Percentiles rank a stretch among this genome's conserved stretches.
These are phyloP conservation scores for Noctua janthina DNA, from an alignment of 2,888 invertebrate genomes.

Conservation along the genomic window DNA sequence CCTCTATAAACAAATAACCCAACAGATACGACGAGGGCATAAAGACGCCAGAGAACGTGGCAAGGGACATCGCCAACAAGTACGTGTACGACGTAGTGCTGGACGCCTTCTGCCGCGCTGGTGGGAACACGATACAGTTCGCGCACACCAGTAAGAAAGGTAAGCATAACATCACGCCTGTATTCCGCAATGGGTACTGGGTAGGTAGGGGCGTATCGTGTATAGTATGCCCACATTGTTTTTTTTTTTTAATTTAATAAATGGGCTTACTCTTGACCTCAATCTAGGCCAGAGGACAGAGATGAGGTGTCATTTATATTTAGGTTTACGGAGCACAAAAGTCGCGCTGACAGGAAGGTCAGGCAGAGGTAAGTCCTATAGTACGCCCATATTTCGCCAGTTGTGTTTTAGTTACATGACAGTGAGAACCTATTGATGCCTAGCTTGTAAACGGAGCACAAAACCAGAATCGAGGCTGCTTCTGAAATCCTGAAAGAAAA, in stretches of 20 bases:
- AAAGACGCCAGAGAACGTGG: slow-evolving; percentile 98
- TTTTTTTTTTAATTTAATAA: too few species aligned
- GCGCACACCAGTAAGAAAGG: slow-evolving; percentile 96
- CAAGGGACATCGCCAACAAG: slow-evolving; percentile 96
- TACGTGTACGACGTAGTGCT: slow-evolving; percentile 95
- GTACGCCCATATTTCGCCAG: too few species aligned
- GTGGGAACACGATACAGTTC: slow-evolving; percentile 99
- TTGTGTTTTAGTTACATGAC: not conserved
- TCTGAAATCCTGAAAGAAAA: too few species aligned
- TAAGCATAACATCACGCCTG: slow-evolving; percentile 71
- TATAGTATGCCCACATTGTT: too few species aligned
- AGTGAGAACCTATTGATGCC: not conserved
- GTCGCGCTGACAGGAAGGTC: too few species aligned
- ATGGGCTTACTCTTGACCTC: too few species aligned
- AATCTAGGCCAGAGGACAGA: too few species aligned
- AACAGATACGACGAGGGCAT: slow-evolving; percentile 97
- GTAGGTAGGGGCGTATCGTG: too few species aligned
- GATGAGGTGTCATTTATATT: too few species aligned
- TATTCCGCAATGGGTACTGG: too few species aligned
- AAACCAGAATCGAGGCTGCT: not conserved
- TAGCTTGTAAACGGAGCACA: not conserved
- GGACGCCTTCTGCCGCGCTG: slow-evolving; percentile 99
- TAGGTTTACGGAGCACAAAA: too few species aligned
- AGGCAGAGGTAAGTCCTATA: too few species aligned
- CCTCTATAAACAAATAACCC: not conserved